These are phyloP conservation scores for Tachysurus fulvidraco DNA, from an alignment of 2,113 vertebrate genomes.

Conservation along the genomic window DNA sequence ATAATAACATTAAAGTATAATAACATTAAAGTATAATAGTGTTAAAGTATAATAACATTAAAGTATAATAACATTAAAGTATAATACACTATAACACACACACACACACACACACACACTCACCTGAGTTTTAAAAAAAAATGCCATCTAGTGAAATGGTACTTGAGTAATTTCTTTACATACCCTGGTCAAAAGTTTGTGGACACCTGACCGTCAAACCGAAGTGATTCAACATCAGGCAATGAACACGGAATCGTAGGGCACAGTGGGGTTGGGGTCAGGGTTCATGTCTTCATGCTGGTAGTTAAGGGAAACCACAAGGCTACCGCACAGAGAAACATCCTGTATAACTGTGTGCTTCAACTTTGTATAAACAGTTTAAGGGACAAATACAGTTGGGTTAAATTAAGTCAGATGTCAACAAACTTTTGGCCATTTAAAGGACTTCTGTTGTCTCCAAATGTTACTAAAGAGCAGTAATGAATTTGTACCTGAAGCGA, in stretches of 20 bases:
- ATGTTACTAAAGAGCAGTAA: background rate
- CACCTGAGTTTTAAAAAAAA: too few species aligned
- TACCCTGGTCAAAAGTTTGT: background rate
- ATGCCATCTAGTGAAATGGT: too few species aligned
- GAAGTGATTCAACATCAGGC: background rate
- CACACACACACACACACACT: too few species aligned
- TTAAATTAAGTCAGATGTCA: background rate
- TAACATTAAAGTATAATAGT: too few species aligned
- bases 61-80: background rate
- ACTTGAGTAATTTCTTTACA: too few species aligned
- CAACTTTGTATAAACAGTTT: too few species aligned
- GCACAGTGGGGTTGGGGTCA: background rate
- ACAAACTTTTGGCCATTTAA: background rate
- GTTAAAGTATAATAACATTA: too few species aligned
- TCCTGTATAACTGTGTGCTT: too few species aligned
- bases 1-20: too few species aligned
- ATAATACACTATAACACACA: background rate
- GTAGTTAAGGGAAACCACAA: background rate
- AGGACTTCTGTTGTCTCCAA: background rate
- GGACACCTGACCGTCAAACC: background rate
- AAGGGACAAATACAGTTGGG: background rate
- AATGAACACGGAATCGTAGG: too few species aligned
- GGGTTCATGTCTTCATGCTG: background rate
- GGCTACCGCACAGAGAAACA: background rate
- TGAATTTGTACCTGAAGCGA: background rate